Evolutionary conservation across 2,888 invertebrate species (phyloP).

Genomic region (Hypselothyrea guttata): DNA sequence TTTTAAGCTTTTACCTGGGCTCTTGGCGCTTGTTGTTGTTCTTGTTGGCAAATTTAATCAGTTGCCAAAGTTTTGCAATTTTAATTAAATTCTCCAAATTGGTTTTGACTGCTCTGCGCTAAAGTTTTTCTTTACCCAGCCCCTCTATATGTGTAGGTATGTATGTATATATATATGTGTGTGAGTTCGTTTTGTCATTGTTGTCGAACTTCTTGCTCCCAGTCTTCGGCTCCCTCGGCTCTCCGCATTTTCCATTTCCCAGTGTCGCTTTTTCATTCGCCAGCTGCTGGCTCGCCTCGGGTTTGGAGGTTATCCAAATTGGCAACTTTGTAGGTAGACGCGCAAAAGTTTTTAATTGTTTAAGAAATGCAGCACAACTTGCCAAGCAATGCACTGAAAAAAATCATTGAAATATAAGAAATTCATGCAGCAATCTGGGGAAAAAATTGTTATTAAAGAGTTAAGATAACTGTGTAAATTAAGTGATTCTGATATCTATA

Average conservation of each 20-base stretch:
- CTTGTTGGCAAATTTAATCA: conserved; percentile 77
- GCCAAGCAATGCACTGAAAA: conserved; percentile 34
- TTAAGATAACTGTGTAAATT: no score
- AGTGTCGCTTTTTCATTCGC: conserved; percentile 38
- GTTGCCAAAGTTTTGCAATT: conserved; percentile 81
- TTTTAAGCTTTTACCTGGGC: conserved; percentile 71
- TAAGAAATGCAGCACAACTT: conserved; percentile 55
- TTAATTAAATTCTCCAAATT: conserved; percentile 81
- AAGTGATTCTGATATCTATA: no score
- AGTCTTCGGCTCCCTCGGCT: background rate
- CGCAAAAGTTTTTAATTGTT: conserved; percentile 70
- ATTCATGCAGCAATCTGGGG: no score
- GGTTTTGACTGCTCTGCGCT: conserved; percentile 78
- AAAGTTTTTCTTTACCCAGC: conserved; percentile 65
- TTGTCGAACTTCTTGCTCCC: conserved; percentile 34
- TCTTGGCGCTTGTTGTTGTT: conserved; percentile 23
- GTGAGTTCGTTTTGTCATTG: conserved; percentile 34
- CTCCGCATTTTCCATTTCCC: conserved; percentile 40
- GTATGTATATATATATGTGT: conserved; percentile 7
- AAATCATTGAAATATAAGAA: background rate
- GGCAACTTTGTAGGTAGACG: conserved; percentile 73
- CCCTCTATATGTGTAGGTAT: conserved; percentile 8
- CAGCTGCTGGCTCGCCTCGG: conserved; percentile 44
- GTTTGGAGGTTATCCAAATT: conserved; percentile 74
- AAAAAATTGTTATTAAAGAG: background rate